phyloP scores from a whole-genome alignment of 92 coral and sea anemone species.

The Siderastrea siderea region DNA sequence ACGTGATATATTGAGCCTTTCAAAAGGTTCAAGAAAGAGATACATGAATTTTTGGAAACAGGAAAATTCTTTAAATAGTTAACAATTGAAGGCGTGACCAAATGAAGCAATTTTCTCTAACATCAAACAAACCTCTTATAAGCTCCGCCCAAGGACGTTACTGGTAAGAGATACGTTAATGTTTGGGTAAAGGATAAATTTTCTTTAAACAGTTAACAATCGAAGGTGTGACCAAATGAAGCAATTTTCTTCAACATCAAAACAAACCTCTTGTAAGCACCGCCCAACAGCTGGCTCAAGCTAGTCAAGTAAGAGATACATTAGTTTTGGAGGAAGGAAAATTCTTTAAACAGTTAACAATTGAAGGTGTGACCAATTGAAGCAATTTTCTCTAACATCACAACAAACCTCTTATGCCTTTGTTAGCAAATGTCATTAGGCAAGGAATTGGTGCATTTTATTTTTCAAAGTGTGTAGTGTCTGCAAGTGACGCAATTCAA shows the following conservation, averaged over 20 bases:
- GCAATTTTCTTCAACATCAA: neutral
- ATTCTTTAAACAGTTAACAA: neutral
- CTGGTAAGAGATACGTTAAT: neutral
- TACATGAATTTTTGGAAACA: no score
- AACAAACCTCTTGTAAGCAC: neutral
- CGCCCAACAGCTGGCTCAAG: neutral
- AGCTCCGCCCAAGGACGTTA: neutral
- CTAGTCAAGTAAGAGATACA: neutral
- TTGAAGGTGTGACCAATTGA: neutral
- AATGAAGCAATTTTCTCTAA: no score
- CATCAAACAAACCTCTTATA: no score
- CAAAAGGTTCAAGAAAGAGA: no score
- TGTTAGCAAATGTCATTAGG: neutral
- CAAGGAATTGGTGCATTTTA: neutral
- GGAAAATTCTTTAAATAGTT: no score
- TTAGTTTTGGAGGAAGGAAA: neutral
- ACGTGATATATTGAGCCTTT: no score
- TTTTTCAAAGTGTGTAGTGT: no score
- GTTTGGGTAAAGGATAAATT: neutral
- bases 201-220: neutral
- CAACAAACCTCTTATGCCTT: neutral
- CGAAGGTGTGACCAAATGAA: neutral
- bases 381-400: neutral
- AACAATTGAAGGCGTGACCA: no score
- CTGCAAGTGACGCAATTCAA: no score